These are phyloP conservation scores for Maniola hyperantus DNA, from an alignment of 2,888 invertebrate genomes.

Conservation along the genomic window DNA sequence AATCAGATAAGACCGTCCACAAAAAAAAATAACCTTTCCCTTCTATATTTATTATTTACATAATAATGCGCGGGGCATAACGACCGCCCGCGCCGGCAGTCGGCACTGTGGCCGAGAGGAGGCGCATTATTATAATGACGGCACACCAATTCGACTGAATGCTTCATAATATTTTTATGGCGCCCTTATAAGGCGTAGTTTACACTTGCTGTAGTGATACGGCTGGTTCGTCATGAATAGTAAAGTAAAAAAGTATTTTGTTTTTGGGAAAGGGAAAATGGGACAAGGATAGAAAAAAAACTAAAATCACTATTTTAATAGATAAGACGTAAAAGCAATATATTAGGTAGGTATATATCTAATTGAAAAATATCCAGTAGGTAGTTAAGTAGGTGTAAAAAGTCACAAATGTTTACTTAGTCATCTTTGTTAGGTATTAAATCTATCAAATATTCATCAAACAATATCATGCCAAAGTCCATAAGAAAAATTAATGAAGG, in stretches of 20 bases:
- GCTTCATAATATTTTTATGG: conserved; percentile 52
- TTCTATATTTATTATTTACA: conserved; percentile 78
- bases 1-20: conserved; percentile 65
- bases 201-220: neutral
- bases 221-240: too few species aligned
- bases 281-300: too few species aligned
- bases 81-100: conserved; percentile 55
- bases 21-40: conserved; percentile 68
- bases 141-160: conserved; percentile 52
- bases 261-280: too few species aligned
- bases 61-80: conserved; percentile 77
- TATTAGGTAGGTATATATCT: too few species aligned
- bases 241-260: too few species aligned
- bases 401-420: too few species aligned
- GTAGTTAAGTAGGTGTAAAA: too few species aligned
- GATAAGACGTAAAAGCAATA: too few species aligned
- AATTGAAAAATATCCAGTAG: too few species aligned
- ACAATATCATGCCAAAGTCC: neutral
- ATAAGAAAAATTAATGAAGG: conserved; percentile 7
- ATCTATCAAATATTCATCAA: conserved; percentile 2
- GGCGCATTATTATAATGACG: conserved; percentile 69
- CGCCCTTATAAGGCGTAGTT: conserved; percentile 15
- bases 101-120: conserved; percentile 52
- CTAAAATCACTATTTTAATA: too few species aligned
- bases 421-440: too few species aligned